phyloP scores from a whole-genome alignment of 2,888 invertebrate genomes.

The Shargacucullia verbasci region DNA sequence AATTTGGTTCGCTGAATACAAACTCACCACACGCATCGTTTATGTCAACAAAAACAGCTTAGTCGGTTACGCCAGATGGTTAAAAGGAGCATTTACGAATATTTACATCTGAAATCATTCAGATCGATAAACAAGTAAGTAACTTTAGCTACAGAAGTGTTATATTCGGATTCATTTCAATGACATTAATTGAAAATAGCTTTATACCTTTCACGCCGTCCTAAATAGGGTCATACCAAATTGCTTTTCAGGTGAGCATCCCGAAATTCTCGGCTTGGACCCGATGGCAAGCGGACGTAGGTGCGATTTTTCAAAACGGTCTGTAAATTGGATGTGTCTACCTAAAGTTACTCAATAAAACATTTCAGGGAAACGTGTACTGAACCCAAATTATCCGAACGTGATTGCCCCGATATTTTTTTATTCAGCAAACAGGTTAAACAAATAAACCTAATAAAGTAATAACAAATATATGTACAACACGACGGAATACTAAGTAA shows the following conservation, averaged over 20 bases:
- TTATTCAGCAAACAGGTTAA: constrained; percentile 29
- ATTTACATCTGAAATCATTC: constrained; percentile 1
- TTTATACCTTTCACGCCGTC: constrained; percentile 36
- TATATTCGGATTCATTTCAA: constrained; percentile 25
- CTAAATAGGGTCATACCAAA: constrained; percentile 40
- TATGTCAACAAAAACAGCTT: constrained; percentile 7
- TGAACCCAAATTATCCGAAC: constrained; percentile 51
- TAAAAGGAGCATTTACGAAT: constrained; percentile 1
- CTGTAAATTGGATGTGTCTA: constrained; percentile 27
- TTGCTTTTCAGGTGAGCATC: constrained; percentile 41
- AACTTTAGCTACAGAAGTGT: neutral
- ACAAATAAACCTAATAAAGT: constrained; percentile 39
- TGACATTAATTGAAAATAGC: constrained; percentile 22
- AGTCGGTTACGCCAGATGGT: constrained; percentile 9
- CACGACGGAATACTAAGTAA: constrained; percentile 27
- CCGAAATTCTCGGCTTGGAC: constrained; percentile 36
- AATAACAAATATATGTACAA: constrained; percentile 23
- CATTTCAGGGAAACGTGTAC: constrained; percentile 57
- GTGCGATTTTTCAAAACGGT: constrained; percentile 51
- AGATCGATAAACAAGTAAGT: too few species aligned
- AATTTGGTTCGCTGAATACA: neutral
- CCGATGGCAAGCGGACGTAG: constrained; percentile 24
- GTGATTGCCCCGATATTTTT: constrained; percentile 48
- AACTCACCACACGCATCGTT: constrained; percentile 19
- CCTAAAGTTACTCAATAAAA: constrained; percentile 54